Conservation (phyloP, 1,140 invertebrate species). For the Drosophila lacteicornis region DNA sequence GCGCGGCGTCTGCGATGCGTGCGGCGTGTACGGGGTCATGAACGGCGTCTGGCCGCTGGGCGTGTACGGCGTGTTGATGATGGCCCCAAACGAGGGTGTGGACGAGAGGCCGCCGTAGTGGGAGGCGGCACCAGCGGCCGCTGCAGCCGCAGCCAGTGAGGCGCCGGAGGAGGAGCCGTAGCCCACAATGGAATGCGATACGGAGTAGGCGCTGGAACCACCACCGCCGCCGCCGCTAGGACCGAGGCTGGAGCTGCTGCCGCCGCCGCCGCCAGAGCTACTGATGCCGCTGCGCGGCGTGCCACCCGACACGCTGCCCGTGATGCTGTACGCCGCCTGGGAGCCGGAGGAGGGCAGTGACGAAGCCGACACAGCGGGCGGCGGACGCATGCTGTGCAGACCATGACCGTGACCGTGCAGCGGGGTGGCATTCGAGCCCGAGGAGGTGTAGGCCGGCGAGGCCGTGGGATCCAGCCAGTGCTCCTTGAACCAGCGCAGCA, state of each 20-base stretch:
- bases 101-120: slow-evolving; percentile 87
- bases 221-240: slow-evolving; percentile 76
- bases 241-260: slow-evolving; percentile 32
- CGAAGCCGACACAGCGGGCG: slow-evolving; percentile 15
- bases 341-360: slow-evolving; percentile 82
- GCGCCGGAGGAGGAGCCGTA: slow-evolving; percentile 85
- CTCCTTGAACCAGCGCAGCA: slow-evolving; percentile 99
- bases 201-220: slow-evolving; percentile 86
- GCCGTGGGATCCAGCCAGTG: slow-evolving; percentile 97
- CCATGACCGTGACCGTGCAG: slow-evolving; percentile 13
- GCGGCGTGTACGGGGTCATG: slow-evolving; percentile 94
- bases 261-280: slow-evolving; percentile 84
- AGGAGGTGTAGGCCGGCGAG: slow-evolving; percentile 89
- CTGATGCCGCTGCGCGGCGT: slow-evolving; percentile 68
- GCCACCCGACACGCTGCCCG: slow-evolving; percentile 48
- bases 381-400: slow-evolving; percentile 47
- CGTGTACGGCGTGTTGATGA: slow-evolving; percentile 91
- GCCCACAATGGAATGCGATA: slow-evolving; percentile 88
- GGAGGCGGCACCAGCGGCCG: slow-evolving; percentile 48
- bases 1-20: slow-evolving; percentile 87
- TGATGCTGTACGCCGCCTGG: slow-evolving; percentile 53
- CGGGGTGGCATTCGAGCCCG: slow-evolving; percentile 87
- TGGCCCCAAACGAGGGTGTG: slow-evolving; percentile 68
- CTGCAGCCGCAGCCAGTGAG: slow-evolving; percentile 24
- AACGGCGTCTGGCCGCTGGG: slow-evolving; percentile 95